phyloP scores from a whole-genome alignment of 2,797 vertebrate genomes.

The Huso huso region DNA sequence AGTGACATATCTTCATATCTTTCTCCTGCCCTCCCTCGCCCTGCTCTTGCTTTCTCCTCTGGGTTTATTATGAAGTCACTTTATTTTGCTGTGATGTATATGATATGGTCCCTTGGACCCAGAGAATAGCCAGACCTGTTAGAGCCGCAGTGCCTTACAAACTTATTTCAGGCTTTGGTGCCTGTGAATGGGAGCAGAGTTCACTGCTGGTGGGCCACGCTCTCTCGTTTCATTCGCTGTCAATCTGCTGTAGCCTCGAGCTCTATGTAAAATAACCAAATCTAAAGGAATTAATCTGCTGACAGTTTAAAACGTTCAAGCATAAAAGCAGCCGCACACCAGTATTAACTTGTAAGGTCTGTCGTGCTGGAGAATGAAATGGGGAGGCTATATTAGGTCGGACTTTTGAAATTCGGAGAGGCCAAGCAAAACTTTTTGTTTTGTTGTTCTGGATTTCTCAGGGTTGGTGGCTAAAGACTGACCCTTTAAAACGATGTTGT shows the following conservation, averaged over 20 bases:
- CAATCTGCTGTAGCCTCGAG: slow-evolving; percentile 56
- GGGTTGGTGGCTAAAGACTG: too few species aligned
- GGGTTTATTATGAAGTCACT: slow-evolving; percentile 36
- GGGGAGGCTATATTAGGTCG: too few species aligned
- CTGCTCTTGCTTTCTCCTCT: slow-evolving; percentile 51
- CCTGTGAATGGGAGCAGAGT: slow-evolving; percentile 46
- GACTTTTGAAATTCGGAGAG: too few species aligned
- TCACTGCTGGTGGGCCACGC: slow-evolving; percentile 49
- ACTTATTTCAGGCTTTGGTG: slow-evolving; percentile 46
- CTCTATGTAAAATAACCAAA: slow-evolving; percentile 39
- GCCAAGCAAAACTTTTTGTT: too few species aligned
- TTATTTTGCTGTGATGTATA: slow-evolving; percentile 7
- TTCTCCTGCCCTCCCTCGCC: slow-evolving; percentile 20
- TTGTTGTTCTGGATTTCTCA: too few species aligned
- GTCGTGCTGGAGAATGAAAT: too few species aligned
- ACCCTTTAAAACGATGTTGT: too few species aligned
- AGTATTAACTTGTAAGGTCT: too few species aligned
- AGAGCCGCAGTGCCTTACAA: slow-evolving; percentile 32
- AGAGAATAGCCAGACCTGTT: slow-evolving; percentile 49
- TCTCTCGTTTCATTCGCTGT: slow-evolving; percentile 59
- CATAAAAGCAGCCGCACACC: slow-evolving; percentile 11
- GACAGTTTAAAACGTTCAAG: slow-evolving; percentile 51
- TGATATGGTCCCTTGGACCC: slow-evolving; percentile 39
- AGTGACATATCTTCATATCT: slow-evolving; percentile 10
- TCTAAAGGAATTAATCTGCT: slow-evolving; percentile 38